Percentiles rank a stretch among this genome's conserved stretches.
Conservation (phyloP, 1,140 invertebrate genomes). For the Mactra quadrangularis region DNA sequence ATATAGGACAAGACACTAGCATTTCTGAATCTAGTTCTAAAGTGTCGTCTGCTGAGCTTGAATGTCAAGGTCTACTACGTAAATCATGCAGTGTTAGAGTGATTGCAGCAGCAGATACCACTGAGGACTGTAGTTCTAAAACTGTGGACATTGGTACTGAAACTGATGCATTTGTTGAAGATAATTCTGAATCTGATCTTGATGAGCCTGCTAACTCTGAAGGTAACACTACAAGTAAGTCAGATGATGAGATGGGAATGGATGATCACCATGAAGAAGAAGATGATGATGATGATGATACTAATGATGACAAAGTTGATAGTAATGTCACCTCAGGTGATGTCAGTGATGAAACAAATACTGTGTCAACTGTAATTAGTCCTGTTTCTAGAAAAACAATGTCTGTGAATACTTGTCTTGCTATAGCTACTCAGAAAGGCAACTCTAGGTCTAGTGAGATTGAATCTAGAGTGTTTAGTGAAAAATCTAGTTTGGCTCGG, state of each 20-base stretch:
- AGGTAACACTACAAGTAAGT: background rate
- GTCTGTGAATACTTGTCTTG: constrained; percentile 43
- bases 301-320: background rate
- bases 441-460: constrained; percentile 36
- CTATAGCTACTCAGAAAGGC: constrained; percentile 54
- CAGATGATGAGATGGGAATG: background rate
- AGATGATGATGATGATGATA: background rate
- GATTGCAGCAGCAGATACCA: constrained; percentile 60
- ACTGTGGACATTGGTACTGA: constrained; percentile 59
- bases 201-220: constrained; percentile 15
- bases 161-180: constrained; percentile 47
- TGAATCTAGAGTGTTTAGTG: constrained; percentile 5
- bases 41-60: background rate
- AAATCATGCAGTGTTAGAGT: constrained; percentile 23
- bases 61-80: background rate
- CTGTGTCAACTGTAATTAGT: background rate
- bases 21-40: background rate
- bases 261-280: background rate
- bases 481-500: constrained; percentile 48
- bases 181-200: constrained; percentile 7
- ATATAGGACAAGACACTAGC: background rate
- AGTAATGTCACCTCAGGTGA: background rate
- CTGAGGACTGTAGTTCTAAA: constrained; percentile 46
- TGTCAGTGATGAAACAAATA: background rate
- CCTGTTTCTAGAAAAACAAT: constrained; percentile 17